These are phyloP conservation scores for Sinocyclocheilus maitianheensis DNA, from an alignment of 2,113 vertebrate species.

Conservation along the genomic window DNA sequence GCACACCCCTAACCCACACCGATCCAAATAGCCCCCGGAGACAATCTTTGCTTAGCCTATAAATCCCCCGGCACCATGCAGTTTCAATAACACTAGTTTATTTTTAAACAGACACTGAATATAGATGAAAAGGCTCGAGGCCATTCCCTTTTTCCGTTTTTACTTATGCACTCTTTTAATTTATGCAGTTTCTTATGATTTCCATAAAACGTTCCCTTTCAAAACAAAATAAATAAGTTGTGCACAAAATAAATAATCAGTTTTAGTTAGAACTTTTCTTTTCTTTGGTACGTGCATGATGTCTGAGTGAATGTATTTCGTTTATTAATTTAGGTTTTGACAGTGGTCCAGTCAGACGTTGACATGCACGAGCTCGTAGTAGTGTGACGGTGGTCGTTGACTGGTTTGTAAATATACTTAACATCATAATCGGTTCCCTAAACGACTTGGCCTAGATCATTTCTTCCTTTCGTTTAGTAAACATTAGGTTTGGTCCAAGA, in stretches of 20 bases:
- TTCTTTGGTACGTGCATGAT: background rate
- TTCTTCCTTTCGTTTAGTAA: background rate
- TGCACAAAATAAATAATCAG: background rate
- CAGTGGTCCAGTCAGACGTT: background rate
- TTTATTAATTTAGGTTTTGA: background rate
- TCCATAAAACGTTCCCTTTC: background rate
- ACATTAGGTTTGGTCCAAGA: background rate
- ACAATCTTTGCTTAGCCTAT: slow-evolving; percentile 47
- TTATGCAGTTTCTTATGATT: background rate
- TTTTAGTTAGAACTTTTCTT: background rate
- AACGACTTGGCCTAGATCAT: slow-evolving; percentile 9
- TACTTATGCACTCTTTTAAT: slow-evolving; percentile 54
- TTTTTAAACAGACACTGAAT: slow-evolving; percentile 54
- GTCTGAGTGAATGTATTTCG: background rate
- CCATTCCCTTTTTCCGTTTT: slow-evolving; percentile 81
- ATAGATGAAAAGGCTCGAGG: slow-evolving; percentile 72
- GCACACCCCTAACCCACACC: slow-evolving; percentile 44
- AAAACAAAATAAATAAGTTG: background rate
- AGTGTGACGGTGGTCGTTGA: slow-evolving; percentile 55
- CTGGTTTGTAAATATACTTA: slow-evolving; percentile 50
- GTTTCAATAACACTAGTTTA: slow-evolving; percentile 57
- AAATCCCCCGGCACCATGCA: slow-evolving; percentile 63
- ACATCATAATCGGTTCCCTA: slow-evolving; percentile 46
- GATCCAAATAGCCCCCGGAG: slow-evolving; percentile 52
- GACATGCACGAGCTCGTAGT: slow-evolving; percentile 9